These are phyloP conservation scores for Sycophaga agraensis DNA, from an alignment of 1,140 invertebrate species.

Conservation along the genomic window DNA sequence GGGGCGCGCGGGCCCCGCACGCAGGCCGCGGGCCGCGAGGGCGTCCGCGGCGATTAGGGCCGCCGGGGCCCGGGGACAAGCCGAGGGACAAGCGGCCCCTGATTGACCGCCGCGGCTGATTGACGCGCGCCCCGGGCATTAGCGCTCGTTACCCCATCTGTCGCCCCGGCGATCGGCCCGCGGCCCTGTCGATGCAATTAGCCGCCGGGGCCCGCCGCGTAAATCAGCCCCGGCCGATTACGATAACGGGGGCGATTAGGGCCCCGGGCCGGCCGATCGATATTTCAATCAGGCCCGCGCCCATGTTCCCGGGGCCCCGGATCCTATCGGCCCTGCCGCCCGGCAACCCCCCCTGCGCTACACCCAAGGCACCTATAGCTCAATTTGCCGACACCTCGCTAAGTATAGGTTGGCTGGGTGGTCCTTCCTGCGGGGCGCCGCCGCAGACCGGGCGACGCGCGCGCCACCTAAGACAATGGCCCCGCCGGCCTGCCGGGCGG, in stretches of 20 bases:
- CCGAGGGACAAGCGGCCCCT: too few species aligned
- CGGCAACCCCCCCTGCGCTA: too few species aligned
- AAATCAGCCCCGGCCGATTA: neutral
- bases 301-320: slow-evolving; percentile 28
- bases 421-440: slow-evolving; percentile 41
- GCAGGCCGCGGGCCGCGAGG: slow-evolving; percentile 28
- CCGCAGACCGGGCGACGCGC: neutral
- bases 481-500: too few species aligned
- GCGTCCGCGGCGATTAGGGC: slow-evolving; percentile 49
- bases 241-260: neutral
- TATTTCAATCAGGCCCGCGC: slow-evolving; percentile 19
- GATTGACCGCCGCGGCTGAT: slow-evolving; percentile 23
- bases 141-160: slow-evolving; percentile 11
- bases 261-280: neutral
- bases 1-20: slow-evolving; percentile 13
- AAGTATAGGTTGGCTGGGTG: slow-evolving; percentile 60
- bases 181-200: neutral
- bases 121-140: slow-evolving; percentile 8
- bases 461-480: too few species aligned
- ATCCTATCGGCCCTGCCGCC: slow-evolving; percentile 43
- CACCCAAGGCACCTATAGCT: slow-evolving; percentile 53
- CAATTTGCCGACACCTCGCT: slow-evolving; percentile 60
- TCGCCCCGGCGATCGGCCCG: too few species aligned
- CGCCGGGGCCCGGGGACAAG: too few species aligned
- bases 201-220: neutral